Percentiles rank a stretch among this genome's conserved stretches.
Conservation (phyloP, 2,888 invertebrate species). For the Orchesella flavescens region DNA sequence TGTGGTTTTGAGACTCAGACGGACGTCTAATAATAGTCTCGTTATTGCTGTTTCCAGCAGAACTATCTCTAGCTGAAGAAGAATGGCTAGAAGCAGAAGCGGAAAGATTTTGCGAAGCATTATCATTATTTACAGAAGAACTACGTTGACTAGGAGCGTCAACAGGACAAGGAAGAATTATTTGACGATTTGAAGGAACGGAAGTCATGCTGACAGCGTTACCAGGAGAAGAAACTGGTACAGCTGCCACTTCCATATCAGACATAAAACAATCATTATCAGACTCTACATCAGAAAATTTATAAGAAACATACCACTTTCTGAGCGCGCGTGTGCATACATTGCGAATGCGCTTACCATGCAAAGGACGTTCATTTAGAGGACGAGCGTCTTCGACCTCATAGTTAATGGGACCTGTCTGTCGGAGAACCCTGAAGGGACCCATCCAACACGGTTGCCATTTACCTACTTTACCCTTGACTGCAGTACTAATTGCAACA, state of each 20-base stretch:
- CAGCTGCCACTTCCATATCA: not conserved
- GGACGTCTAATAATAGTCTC: too few species aligned
- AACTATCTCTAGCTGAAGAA: too few species aligned
- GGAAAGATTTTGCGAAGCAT: not conserved
- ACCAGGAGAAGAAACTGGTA: not conserved
- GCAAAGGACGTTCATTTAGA: not conserved
- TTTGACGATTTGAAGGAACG: too few species aligned
- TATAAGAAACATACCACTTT: not conserved
- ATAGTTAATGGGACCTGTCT: not conserved
- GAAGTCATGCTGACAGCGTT: not conserved
- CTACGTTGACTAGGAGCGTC: not conserved
- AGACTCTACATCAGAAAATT: not conserved
- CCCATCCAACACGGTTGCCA: conserved; percentile 23
- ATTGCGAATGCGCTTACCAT: not conserved
- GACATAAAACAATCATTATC: not conserved
- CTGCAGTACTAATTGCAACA: not conserved
- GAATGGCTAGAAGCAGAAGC: not conserved
- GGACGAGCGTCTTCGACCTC: conserved; percentile 12
- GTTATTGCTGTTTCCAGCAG: too few species aligned
- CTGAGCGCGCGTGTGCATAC: not conserved
- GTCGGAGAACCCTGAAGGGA: not conserved
- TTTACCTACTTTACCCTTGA: conserved; percentile 16
- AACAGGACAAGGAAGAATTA: too few species aligned
- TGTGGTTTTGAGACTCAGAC: too few species aligned
- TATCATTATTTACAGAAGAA: not conserved